Conservation (phyloP, 2,797 vertebrate species). For the Menidia menidia region DNA sequence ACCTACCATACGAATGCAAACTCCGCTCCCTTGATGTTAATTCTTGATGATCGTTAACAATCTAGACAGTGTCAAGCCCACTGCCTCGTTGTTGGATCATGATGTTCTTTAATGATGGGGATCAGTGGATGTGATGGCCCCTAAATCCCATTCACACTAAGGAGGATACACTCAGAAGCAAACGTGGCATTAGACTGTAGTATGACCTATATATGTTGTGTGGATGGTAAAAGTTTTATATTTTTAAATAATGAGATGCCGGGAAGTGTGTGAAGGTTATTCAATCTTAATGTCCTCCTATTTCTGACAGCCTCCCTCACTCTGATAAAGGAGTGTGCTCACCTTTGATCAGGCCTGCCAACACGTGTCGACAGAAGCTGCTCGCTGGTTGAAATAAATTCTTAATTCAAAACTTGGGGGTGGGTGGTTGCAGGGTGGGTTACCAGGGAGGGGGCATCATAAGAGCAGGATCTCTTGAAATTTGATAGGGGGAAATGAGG, state of each 20-base stretch:
- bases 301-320: slow-evolving; percentile 83
- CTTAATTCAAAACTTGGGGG: slow-evolving; percentile 83
- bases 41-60: slow-evolving; percentile 62
- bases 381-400: slow-evolving; percentile 86
- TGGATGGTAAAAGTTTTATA: slow-evolving; percentile 77
- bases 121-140: slow-evolving; percentile 74
- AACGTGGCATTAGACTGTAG: slow-evolving; percentile 76
- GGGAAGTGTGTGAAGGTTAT: slow-evolving; percentile 85
- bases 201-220: slow-evolving; percentile 79
- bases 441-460: slow-evolving; percentile 60
- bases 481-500: slow-evolving; percentile 60
- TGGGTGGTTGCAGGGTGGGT: slow-evolving; percentile 64
- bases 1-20: slow-evolving; percentile 41
- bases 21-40: slow-evolving; percentile 36
- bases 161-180: slow-evolving; percentile 76
- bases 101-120: slow-evolving; percentile 72
- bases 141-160: slow-evolving; percentile 73
- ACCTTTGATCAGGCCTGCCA: slow-evolving; percentile 85
- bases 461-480: slow-evolving; percentile 74
- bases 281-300: slow-evolving; percentile 87
- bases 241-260: slow-evolving; percentile 85
- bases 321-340: slow-evolving; percentile 81
- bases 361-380: slow-evolving; percentile 85
- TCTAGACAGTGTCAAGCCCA: slow-evolving; percentile 64
- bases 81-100: slow-evolving; percentile 57